phyloP scores from a whole-genome alignment of 2,797 vertebrate genomes.

The Bufotes viridis region DNA sequence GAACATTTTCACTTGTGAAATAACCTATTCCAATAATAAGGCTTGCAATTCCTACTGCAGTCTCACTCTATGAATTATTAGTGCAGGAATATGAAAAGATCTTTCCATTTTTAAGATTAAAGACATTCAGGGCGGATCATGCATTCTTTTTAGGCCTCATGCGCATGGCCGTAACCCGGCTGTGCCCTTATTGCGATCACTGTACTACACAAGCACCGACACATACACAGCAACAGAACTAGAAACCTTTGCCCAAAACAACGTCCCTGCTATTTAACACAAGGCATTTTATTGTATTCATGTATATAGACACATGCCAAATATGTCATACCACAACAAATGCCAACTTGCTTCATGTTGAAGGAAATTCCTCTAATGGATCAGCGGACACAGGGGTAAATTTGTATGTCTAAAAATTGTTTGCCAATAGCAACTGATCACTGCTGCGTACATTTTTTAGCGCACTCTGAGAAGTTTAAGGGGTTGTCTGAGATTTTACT shows the following conservation, averaged over 20 bases:
- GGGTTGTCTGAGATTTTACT: no score
- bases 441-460: no score
- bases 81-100: no score
- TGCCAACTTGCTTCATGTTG: constrained; percentile 32
- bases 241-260: constrained; percentile 36
- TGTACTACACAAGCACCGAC: constrained; percentile 36
- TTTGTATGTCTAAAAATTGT: no score
- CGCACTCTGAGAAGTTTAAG: no score
- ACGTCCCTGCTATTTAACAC: constrained; percentile 20
- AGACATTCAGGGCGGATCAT: not conserved
- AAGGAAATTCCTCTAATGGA: constrained; percentile 36
- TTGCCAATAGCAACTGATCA: no score
- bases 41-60: no score
- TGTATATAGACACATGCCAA: constrained; percentile 21
- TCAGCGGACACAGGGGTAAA: not conserved
- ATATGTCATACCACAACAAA: not conserved
- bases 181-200: no score
- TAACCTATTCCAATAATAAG: no score
- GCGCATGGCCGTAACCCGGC: no score
- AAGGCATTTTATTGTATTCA: constrained; percentile 51
- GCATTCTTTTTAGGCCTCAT: not conserved
- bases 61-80: no score
- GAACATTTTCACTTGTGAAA: no score
- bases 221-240: constrained; percentile 7
- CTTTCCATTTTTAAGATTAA: not conserved